phyloP scores from a whole-genome alignment of 2,888 invertebrate species.

The Drosophila mulleri region DNA sequence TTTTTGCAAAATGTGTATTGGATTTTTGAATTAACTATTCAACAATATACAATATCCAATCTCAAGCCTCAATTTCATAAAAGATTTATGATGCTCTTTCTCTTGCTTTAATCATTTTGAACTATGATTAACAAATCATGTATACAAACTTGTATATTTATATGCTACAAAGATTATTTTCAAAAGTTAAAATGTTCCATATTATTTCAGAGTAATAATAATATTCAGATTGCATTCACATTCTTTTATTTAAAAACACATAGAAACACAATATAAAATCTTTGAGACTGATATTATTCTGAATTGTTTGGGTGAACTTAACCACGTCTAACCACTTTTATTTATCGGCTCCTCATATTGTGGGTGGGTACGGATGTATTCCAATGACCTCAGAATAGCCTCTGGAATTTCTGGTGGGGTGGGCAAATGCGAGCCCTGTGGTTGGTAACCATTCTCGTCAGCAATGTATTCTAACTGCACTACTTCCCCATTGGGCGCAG shows the following conservation, averaged over 20 bases:
- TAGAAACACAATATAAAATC: constrained; percentile 19
- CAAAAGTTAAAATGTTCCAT: no score
- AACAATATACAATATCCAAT: background rate
- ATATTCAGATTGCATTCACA: background rate
- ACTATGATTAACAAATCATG: no score
- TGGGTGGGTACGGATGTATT: constrained; percentile 82
- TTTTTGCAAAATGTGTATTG: background rate
- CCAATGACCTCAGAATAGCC: constrained; percentile 72
- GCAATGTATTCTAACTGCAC: constrained; percentile 73
- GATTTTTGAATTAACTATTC: background rate
- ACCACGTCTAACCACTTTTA: background rate
- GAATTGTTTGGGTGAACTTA: constrained; percentile 6
- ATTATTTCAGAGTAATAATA: no score
- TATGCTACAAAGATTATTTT: no score
- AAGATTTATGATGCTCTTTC: no score
- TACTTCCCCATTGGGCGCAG: constrained; percentile 80
- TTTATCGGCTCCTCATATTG: constrained; percentile 54
- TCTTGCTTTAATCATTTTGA: no score
- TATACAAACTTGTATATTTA: no score
- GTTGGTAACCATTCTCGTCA: constrained; percentile 82
- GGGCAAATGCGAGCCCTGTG: constrained; percentile 76
- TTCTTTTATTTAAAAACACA: constrained; percentile 37
- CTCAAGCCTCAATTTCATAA: no score
- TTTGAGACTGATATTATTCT: constrained; percentile 7
- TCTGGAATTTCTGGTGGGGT: constrained; percentile 82